These are phyloP conservation scores for Scleropages formosus DNA, from an alignment of 2,797 vertebrate species.

Conservation along the genomic window DNA sequence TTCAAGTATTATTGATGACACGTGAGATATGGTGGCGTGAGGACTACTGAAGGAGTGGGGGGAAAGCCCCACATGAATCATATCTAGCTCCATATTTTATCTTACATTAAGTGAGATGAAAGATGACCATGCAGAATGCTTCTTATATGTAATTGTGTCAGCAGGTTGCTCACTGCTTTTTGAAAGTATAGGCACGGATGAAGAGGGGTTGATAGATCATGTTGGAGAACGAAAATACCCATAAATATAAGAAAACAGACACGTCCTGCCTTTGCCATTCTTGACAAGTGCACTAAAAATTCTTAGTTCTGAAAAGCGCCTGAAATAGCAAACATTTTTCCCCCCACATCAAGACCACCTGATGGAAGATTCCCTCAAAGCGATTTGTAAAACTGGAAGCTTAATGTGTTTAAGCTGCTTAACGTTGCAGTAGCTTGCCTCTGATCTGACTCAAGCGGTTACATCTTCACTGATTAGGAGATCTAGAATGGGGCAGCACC, in stretches of 20 bases:
- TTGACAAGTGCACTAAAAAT: too few relatives aligned
- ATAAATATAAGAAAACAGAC: background rate
- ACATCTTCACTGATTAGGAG: constrained; percentile 36
- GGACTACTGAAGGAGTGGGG: constrained; percentile 55
- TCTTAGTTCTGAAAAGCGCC: background rate
- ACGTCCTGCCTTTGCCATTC: too few relatives aligned
- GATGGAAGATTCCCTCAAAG: background rate
- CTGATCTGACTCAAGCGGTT: constrained; percentile 47
- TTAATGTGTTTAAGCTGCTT: constrained; percentile 52
- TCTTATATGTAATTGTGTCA: background rate
- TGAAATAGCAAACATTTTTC: background rate
- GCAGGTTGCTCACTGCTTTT: background rate
- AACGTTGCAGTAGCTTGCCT: constrained; percentile 54
- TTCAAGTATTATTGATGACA: constrained; percentile 75
- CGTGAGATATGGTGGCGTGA: constrained; percentile 52
- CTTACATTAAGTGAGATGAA: background rate
- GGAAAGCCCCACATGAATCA: constrained; percentile 23
- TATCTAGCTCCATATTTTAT: constrained; percentile 18
- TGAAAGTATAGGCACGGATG: background rate
- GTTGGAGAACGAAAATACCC: background rate
- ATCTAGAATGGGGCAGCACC: constrained; percentile 5
- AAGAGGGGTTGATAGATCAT: background rate
- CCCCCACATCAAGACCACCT: background rate
- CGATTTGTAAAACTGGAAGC: constrained; percentile 40
- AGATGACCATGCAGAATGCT: background rate